Evolutionary conservation across 2,113 vertebrate genomes (phyloP), one percentile per base, ranked within the genome.

Genomic region (Muntiacus reevesi): DNA sequence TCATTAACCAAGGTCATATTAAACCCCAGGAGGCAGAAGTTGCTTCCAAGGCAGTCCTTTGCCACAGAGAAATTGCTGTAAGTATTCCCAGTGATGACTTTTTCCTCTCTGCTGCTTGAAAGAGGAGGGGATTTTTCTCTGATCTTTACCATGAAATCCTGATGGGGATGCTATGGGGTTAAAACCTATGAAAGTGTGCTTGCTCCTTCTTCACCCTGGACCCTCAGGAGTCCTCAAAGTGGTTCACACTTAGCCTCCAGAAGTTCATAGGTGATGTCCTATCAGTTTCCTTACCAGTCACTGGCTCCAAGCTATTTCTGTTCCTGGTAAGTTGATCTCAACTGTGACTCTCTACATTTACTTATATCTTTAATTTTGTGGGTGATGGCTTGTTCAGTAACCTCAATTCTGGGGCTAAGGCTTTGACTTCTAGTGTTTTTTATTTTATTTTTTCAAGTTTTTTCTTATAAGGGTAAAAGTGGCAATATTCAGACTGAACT

Each of bases 141-240:
- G 3, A 54, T 55, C 7, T 93, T 74, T 54, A 27, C 28, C 7
- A 33, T 40, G 52, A 81, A 14, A 81, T 27, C 0, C 28, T 60
- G 10, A 40, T 8, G 9, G 7, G 1, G n/a, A 5, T 43, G 0
- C 7, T 62, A 11, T 33, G 2, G 8, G 57, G 30, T 3, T 62
- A 25, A 92, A 92, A 43, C 6, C 1, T 14, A n/a, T 40, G 16
- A n/a, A 57, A 76, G 2, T 7, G 47, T 43, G 12, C 7, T 8
- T n/a, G 8, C 3, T 13, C 2, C 17, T 60, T 4, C 1, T 27
- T 14, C 13, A 10, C 23, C 9, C 21, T 45, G 13, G 4, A 17
- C 43, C 2, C 30, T 25, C n/a, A 19, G 14, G 23, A 25, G 5
- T 9, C 36, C 6, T 52, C 5, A 47, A 55, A 4, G 21, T 40